Base-by-base conservation (phyloP, 1,140 invertebrate species). In the Bombus haemorrhoidalis region DNA sequence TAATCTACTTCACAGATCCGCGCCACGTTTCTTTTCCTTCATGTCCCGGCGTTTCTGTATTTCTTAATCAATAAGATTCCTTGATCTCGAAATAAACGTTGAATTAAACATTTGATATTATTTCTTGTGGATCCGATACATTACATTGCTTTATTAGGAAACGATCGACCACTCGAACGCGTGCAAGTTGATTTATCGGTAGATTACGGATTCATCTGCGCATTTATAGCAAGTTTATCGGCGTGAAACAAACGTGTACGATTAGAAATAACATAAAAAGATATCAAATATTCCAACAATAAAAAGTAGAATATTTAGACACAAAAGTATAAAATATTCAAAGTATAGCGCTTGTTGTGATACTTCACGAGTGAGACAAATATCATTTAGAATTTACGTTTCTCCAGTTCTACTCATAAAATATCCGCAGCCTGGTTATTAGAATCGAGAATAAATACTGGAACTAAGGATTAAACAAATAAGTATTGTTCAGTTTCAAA, bases 1-100 rank as follows among this genome's bases (percentile, higher is more conserved):
- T 89, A 89, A 89, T 89, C 84, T 81, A 89, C 88, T 86, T 83
- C 84, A 83, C 74, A 83, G 81, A 69, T 32, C 34, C 37, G 3
- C 18, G n/a, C 39, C 28, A 18, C 41, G 32, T 18, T 72, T 25
- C 34, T 25, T 53, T 34, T 64, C 43, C 13, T 4, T 64, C 71
- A 12, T 9, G 34, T 15, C 8, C 28, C 37, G 39, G 3, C 5
- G 12, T 18, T 15, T 41, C 10, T 12, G 25, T 12, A 5, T 10
- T n/a, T 10, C 43, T 43, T 41, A 41, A 32, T 32, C 32, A n/a
- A 41, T 32, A n/a, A 41, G 75, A 76, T n/a, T 78, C 39, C 18
- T 64, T 25, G 15, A 32, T 12, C n/a, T n/a, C 2, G 57, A 43
- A n/a, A 62, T 62, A 62, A n/a, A n/a, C 75, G 13, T 22, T 78